These are phyloP conservation scores for Nestor notabilis DNA, from an alignment of 2,113 vertebrate genomes.

Conservation along the genomic window DNA sequence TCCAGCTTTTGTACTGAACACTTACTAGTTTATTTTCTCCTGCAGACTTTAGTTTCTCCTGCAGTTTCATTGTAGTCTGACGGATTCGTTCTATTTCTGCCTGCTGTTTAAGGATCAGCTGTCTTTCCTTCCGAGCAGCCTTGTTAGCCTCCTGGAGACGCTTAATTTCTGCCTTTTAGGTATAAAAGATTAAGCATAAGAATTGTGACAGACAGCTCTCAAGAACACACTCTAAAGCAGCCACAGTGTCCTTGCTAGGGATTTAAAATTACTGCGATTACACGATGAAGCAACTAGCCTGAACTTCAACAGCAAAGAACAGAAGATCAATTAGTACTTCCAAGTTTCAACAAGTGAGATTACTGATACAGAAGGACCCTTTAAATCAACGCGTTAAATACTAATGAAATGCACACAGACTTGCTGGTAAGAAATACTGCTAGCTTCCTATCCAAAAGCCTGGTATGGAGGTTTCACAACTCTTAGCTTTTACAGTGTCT, in stretches of 20 bases:
- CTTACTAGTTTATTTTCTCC: slow-evolving; percentile 83
- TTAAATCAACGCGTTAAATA: background rate
- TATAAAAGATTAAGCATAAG: background rate
- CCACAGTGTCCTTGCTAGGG: background rate
- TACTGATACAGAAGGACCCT: background rate
- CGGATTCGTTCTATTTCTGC: slow-evolving; percentile 94
- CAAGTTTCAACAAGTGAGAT: background rate
- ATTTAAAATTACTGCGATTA: background rate
- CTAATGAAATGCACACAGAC: background rate
- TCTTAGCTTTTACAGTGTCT: background rate
- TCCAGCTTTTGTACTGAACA: background rate
- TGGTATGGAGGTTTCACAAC: background rate
- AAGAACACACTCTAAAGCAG: background rate
- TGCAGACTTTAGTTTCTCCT: slow-evolving; percentile 90
- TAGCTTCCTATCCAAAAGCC: background rate
- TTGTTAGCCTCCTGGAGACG: slow-evolving; percentile 95
- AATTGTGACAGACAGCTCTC: background rate
- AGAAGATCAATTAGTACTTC: background rate
- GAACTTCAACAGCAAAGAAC: background rate
- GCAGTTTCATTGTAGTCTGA: slow-evolving; percentile 89
- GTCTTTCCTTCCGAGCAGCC: slow-evolving; percentile 94
- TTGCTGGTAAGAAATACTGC: background rate
- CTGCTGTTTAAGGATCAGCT: slow-evolving; percentile 94
- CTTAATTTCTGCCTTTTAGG: slow-evolving; percentile 92
- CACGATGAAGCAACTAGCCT: background rate